phyloP scores from a whole-genome alignment of 1,140 invertebrate genomes.

The Panagrolaimus sp. region DNA sequence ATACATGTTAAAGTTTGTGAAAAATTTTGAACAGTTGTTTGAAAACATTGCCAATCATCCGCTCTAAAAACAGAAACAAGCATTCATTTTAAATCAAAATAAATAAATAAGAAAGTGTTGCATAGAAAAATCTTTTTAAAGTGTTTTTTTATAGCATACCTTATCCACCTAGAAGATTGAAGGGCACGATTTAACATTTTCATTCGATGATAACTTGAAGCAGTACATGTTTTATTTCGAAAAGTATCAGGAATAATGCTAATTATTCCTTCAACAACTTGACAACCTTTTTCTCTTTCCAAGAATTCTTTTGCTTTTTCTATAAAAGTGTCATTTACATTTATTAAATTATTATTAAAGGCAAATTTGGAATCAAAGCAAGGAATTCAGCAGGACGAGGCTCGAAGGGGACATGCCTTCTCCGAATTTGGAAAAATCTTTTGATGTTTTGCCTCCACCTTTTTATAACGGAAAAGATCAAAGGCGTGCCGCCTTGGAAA shows the following conservation, averaged over 20 bases:
- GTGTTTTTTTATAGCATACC: background rate
- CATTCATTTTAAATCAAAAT: background rate
- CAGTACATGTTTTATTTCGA: background rate
- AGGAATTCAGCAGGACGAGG: too few species aligned
- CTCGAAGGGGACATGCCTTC: too few species aligned
- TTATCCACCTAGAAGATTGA: slow-evolving; percentile 1
- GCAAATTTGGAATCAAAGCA: too few species aligned
- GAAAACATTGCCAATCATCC: slow-evolving; percentile 10
- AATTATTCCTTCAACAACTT: slow-evolving; percentile 6
- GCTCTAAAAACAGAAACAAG: background rate
- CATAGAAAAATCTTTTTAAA: background rate
- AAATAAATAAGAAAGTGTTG: too few species aligned
- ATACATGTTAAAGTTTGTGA: background rate
- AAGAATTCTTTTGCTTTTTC: slow-evolving; percentile 6
- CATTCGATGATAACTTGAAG: background rate
- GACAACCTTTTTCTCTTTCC: background rate
- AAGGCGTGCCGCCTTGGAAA: too few species aligned
- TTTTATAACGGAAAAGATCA: too few species aligned
- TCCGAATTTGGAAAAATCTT: too few species aligned
- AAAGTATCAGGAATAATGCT: slow-evolving; percentile 8
- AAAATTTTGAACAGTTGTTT: slow-evolving; percentile 4
- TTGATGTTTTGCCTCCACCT: too few species aligned
- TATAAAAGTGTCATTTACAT: background rate
- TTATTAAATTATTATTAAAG: too few species aligned
- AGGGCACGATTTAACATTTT: slow-evolving; percentile 10